Evolutionary conservation across 2,888 invertebrate genomes (phyloP).

Genomic region (Ashinkailepas kermadecensis): DNA sequence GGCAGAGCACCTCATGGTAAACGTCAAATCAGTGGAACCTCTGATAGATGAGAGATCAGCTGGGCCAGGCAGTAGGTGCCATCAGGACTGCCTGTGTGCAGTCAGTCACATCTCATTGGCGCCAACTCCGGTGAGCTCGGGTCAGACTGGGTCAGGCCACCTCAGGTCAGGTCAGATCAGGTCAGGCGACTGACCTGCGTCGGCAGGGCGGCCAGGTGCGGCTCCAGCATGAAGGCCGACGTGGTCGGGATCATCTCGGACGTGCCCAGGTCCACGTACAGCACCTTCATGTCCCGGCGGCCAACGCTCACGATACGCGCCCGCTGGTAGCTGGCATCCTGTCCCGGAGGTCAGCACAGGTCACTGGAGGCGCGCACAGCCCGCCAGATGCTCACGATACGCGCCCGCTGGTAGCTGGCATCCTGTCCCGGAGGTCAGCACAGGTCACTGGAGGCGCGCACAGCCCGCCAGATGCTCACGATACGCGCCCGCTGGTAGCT

Average conservation of each 20-base stretch:
- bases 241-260: background rate
- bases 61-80: too few relatives aligned
- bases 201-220: background rate
- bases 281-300: background rate
- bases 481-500: background rate
- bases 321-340: slow-evolving; percentile 4
- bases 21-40: too few relatives aligned
- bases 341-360: background rate
- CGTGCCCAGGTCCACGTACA: slow-evolving; percentile 9
- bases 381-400: background rate
- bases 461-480: background rate
- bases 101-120: too few relatives aligned
- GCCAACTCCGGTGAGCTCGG: too few relatives aligned
- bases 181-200: background rate
- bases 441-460: background rate
- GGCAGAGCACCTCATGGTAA: too few relatives aligned
- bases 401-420: background rate
- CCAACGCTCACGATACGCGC: background rate
- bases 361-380: background rate
- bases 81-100: too few relatives aligned
- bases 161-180: slow-evolving; percentile 55
- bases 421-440: background rate
- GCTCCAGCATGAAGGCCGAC: background rate
- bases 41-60: too few relatives aligned
- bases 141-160: slow-evolving; percentile 37